These are phyloP conservation scores for Merluccius polli DNA, from an alignment of 2,797 vertebrate species.

Conservation along the genomic window DNA sequence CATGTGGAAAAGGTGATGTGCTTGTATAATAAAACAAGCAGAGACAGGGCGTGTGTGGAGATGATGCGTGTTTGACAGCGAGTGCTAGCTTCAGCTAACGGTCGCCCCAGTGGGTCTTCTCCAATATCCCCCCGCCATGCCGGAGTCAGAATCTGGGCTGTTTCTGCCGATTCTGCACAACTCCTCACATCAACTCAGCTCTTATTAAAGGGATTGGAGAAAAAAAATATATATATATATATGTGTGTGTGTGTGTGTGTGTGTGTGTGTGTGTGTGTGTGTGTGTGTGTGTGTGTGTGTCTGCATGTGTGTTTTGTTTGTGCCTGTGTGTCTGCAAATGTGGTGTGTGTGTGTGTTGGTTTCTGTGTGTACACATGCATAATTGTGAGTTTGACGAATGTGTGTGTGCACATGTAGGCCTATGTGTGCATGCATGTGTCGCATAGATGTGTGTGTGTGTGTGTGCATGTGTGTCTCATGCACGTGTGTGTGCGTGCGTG, in stretches of 20 bases:
- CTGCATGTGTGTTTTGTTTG: neutral
- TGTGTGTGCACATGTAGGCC: conserved; percentile 7
- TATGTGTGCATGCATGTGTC: conserved; percentile 1
- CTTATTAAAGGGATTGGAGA: conserved; percentile 48
- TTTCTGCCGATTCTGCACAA: conserved; percentile 59
- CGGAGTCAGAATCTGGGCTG: neutral
- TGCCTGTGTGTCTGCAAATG: conserved; percentile 3
- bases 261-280: neutral
- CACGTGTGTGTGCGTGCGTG: neutral
- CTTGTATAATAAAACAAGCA: conserved; percentile 47
- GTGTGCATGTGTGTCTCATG: conserved; percentile 10
- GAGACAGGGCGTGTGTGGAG: conserved; percentile 24
- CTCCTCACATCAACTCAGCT: conserved; percentile 62
- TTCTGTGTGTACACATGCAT: conserved; percentile 8
- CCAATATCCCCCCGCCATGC: neutral
- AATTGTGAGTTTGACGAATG: neutral
- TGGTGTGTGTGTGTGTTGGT: conserved; percentile 13
- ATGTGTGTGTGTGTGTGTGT: conserved; percentile 18
- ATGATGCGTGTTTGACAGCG: conserved; percentile 61
- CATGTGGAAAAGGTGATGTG: conserved; percentile 7
- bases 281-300: conserved; percentile 14
- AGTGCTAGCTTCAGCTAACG: conserved; percentile 56
- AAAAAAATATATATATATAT: conserved; percentile 35
- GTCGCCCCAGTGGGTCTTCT: conserved; percentile 9
- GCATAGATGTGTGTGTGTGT: conserved; percentile 11